phyloP scores from a whole-genome alignment of 2,113 vertebrate species.

The Mesembrinibis cayennensis region DNA sequence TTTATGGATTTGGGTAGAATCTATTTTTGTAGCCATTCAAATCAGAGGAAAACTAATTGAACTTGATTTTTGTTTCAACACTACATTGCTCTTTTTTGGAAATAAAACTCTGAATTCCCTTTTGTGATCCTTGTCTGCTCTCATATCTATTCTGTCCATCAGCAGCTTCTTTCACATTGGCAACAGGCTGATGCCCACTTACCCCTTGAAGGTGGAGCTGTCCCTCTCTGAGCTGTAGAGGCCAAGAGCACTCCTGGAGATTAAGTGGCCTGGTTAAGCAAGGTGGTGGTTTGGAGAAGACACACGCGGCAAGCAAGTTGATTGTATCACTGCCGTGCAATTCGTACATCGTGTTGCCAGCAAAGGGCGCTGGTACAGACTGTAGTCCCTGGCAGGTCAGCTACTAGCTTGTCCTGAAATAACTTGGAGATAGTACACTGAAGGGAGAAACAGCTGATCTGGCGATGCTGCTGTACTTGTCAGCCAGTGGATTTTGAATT shows the following conservation, averaged over 20 bases:
- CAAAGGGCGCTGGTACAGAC: not conserved
- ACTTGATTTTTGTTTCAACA: slow-evolving; percentile 40
- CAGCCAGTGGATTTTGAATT: not conserved
- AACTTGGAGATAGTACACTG: not conserved
- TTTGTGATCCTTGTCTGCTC: slow-evolving; percentile 39
- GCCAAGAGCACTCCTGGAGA: not conserved
- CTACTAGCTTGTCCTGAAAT: not conserved
- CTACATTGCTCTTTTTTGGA: slow-evolving; percentile 6
- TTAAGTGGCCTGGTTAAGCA: not conserved
- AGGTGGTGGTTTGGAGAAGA: not conserved
- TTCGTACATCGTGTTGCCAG: not conserved
- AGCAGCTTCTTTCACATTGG: not conserved
- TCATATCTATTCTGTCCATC: not conserved
- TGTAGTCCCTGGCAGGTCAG: not conserved
- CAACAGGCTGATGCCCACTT: not conserved
- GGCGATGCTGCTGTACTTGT: not conserved
- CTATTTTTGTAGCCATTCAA: slow-evolving; percentile 48
- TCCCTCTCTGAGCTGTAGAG: not conserved
- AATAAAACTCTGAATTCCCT: slow-evolving; percentile 58
- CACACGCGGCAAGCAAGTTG: not conserved
- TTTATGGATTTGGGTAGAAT: slow-evolving; percentile 47
- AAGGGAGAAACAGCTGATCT: not conserved
- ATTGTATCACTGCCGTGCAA: not conserved
- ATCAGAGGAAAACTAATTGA: slow-evolving; percentile 49
- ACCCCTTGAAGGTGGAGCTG: not conserved